Conservation (phyloP, 2,797 vertebrate species). For the Bradypodion ventrale region DNA sequence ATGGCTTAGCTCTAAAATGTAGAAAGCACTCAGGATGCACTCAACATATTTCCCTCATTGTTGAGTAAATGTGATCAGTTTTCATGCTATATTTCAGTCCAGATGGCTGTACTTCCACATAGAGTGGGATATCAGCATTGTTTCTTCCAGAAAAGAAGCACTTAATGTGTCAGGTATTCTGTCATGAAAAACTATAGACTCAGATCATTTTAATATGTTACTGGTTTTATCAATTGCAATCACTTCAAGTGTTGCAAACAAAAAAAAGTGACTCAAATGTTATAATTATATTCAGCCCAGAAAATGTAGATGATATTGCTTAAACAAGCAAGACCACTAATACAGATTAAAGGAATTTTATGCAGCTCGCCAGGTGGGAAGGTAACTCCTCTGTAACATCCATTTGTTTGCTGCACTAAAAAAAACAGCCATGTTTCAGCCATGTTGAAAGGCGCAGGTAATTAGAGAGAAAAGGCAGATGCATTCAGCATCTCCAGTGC, state of each 20-base stretch:
- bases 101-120: not conserved
- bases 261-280: constrained; percentile 9
- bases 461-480: not conserved
- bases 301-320: not conserved
- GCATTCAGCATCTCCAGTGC: not conserved
- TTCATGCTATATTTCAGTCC: not conserved
- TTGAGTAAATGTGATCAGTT: not conserved
- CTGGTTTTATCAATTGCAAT: not conserved
- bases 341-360: constrained; percentile 4
- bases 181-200: not conserved
- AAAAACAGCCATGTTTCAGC: constrained; percentile 1
- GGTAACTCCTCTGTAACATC: not conserved
- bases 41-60: not conserved
- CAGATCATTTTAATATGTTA: not conserved
- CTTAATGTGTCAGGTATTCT: not conserved
- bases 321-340: not conserved
- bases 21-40: not conserved
- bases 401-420: not conserved
- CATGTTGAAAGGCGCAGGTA: not conserved
- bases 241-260: not conserved
- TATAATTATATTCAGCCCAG: not conserved
- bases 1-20: not conserved
- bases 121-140: not conserved
- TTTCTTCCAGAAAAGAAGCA: not conserved
- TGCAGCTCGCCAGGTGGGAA: not conserved